Conservation (phyloP, 2,113 vertebrate species). For the Lophotis ruficrista region DNA sequence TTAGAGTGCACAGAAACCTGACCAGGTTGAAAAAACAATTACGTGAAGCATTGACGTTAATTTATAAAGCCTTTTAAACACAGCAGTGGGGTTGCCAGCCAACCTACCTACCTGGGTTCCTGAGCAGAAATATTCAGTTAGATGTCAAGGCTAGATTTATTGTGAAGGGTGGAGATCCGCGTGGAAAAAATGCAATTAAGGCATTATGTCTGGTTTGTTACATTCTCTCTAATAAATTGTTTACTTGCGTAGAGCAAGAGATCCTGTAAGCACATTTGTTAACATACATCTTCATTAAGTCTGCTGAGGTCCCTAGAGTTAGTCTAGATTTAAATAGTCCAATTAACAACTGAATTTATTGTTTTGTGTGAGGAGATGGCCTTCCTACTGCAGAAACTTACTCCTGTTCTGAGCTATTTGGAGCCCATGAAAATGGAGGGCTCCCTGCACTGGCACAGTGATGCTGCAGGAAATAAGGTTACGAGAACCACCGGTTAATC, state of each 20-base stretch:
- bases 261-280: not conserved
- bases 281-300: not conserved
- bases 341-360: not conserved
- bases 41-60: not conserved
- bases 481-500: not conserved
- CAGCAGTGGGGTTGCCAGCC: not conserved
- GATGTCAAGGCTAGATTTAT: not conserved
- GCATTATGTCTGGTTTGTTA: not conserved
- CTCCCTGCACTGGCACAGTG: not conserved
- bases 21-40: constrained; percentile 45
- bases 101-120: not conserved
- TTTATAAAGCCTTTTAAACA: constrained; percentile 3
- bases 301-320: not conserved
- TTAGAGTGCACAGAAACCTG: constrained; percentile 10
- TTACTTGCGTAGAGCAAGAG: not conserved
- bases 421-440: not conserved
- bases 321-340: not conserved
- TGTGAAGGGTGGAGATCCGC: not conserved
- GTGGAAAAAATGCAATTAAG: not conserved
- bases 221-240: not conserved
- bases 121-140: not conserved
- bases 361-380: not conserved
- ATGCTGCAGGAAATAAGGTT: not conserved
- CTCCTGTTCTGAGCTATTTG: not conserved
- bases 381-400: not conserved